phyloP scores from a whole-genome alignment of 2,797 vertebrate genomes.

The Hipposideros larvatus region DNA sequence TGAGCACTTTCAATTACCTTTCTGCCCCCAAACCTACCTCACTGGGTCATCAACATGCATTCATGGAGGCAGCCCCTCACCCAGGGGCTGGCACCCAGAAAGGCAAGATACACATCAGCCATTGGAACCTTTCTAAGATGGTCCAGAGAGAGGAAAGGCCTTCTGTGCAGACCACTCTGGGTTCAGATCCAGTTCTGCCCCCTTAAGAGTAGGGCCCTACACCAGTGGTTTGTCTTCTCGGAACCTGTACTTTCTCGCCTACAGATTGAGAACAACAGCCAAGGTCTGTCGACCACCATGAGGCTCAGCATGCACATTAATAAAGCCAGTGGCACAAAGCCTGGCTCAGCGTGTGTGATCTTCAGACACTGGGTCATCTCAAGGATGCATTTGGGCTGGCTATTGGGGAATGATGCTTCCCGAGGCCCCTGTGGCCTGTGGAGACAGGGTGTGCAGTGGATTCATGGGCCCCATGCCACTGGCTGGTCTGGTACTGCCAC shows the following conservation, averaged over 20 bases:
- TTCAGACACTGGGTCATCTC: background rate
- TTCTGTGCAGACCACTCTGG: background rate
- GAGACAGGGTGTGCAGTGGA: background rate
- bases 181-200: background rate
- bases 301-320: background rate
- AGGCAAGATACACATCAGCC: rapidly evolving
- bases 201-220: background rate
- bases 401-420: background rate
- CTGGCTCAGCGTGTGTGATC: background rate
- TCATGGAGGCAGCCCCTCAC: background rate
- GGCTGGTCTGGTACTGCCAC: background rate
- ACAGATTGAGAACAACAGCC: background rate
- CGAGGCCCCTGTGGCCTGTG: background rate
- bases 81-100: background rate
- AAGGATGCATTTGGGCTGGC: too few relatives aligned
- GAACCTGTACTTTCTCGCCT: background rate
- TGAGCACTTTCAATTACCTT: background rate
- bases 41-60: rapidly evolving
- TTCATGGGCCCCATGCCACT: background rate
- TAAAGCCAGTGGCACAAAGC: background rate
- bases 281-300: rapidly evolving
- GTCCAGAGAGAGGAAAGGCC: background rate
- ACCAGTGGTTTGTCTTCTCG: rapidly evolving
- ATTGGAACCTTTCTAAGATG: background rate
- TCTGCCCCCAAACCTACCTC: background rate